These are phyloP conservation scores for Mythimna pallens DNA, from an alignment of 2,888 invertebrate genomes.

Conservation along the genomic window DNA sequence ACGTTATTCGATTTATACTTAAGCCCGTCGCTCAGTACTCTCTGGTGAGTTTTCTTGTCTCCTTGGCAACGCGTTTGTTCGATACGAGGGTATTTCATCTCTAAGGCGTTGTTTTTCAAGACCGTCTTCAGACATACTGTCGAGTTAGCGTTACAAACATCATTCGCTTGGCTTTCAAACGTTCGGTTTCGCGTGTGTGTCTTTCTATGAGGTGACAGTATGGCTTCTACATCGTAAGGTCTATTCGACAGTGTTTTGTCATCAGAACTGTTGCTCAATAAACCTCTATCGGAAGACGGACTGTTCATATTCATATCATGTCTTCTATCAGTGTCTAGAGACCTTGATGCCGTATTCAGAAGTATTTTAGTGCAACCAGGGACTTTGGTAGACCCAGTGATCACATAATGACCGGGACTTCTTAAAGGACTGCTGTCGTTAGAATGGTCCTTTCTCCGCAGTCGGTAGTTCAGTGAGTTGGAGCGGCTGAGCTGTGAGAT, in stretches of 20 bases:
- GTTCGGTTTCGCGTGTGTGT: constrained; percentile 90
- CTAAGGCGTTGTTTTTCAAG: constrained; percentile 85
- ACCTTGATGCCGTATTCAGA: constrained; percentile 82
- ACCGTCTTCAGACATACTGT: constrained; percentile 84
- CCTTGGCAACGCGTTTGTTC: constrained; percentile 86
- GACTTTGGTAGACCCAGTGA: constrained; percentile 84
- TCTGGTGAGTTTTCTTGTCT: constrained; percentile 75
- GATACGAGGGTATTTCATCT: constrained; percentile 81
- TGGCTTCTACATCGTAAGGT: constrained; percentile 81
- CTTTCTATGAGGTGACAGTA: constrained; percentile 86
- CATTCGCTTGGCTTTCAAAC: constrained; percentile 85
- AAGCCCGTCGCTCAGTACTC: constrained; percentile 73
- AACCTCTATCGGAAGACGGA: constrained; percentile 80
- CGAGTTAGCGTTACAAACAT: constrained; percentile 81
- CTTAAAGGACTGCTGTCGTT: constrained; percentile 84
- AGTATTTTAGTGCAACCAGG: constrained; percentile 81
- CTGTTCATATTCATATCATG: constrained; percentile 87
- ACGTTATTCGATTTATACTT: constrained; percentile 72
- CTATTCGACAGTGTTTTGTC: constrained; percentile 86
- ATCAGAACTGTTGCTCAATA: constrained; percentile 86
- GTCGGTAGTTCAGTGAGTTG: constrained; percentile 87
- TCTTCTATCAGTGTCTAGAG: constrained; percentile 80
- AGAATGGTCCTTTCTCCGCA: constrained; percentile 82
- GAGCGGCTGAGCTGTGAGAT: constrained; percentile 86
- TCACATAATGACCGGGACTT: constrained; percentile 87